Percentiles rank a stretch among this genome's conserved stretches.
Conservation (phyloP, 2,797 vertebrate species). For the Eulemur rubriventer region DNA sequence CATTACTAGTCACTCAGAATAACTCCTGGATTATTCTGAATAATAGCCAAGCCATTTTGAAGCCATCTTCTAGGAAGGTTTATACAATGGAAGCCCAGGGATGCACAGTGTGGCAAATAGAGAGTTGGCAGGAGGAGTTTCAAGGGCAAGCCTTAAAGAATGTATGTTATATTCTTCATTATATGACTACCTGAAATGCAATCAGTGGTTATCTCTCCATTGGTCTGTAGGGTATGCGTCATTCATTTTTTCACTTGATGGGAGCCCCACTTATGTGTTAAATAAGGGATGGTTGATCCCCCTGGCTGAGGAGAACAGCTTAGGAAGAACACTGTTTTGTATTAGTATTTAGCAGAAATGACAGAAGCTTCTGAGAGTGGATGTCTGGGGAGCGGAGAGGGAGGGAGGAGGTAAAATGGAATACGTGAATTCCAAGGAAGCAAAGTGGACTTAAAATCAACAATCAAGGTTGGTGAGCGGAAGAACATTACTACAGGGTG, state of each 20-base stretch:
- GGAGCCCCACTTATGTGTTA: neutral
- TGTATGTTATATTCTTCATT: neutral
- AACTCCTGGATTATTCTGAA: neutral
- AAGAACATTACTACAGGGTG: neutral
- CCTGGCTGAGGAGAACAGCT: neutral
- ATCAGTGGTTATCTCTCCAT: neutral
- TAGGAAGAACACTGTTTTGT: neutral
- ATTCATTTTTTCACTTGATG: neutral
- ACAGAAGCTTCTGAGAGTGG: neutral
- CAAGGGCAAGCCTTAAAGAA: neutral
- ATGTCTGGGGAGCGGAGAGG: neutral
- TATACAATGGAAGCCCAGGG: neutral
- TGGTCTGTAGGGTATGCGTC: neutral
- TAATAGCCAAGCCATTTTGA: neutral
- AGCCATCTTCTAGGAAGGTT: neutral
- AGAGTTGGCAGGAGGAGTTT: neutral
- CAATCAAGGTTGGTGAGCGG: neutral
- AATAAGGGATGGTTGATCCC: neutral
- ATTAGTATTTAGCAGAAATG: neutral
- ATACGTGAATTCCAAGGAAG: neutral
- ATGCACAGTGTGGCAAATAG: neutral
- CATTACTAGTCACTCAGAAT: neutral
- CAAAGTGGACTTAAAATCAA: neutral
- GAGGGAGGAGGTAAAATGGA: neutral
- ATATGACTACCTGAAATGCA: neutral